Percentiles rank a stretch among this genome's conserved stretches.
Evolutionary conservation across 2,113 vertebrate genomes (phyloP).

Genomic region (Pelmatolapia mariae): DNA sequence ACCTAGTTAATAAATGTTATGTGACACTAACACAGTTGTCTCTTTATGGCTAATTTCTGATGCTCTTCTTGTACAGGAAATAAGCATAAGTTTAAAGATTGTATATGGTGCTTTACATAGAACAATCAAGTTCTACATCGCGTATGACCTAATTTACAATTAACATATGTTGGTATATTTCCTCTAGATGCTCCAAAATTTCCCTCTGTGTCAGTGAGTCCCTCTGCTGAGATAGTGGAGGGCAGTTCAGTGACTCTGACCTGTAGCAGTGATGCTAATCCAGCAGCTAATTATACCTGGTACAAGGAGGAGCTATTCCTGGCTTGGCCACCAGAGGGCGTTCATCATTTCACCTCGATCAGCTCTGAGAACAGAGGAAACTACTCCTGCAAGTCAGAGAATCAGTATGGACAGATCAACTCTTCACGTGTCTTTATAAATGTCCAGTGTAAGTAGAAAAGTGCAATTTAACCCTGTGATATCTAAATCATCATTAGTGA

Average conservation of each 20-base stretch:
- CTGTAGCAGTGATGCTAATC: neutral
- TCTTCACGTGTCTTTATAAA: neutral
- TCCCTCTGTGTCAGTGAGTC: neutral
- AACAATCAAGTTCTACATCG: neutral
- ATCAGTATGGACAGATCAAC: neutral
- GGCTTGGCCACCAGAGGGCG: fast-evolving
- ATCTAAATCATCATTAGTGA: neutral
- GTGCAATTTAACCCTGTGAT: neutral
- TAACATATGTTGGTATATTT: neutral
- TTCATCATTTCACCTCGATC: neutral
- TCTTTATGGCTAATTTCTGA: neutral
- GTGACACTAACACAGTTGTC: neutral
- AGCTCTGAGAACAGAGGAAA: neutral
- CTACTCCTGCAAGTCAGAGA: neutral
- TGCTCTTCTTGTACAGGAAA: neutral
- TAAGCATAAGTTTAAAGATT: neutral
- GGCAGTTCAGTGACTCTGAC: neutral
- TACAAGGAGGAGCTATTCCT: neutral
- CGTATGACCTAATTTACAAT: neutral
- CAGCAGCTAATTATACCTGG: neutral
- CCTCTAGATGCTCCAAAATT: fast-evolving
- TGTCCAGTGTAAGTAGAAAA: neutral
- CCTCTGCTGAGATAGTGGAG: neutral
- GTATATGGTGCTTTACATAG: neutral
- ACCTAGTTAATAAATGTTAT: neutral